A percentile compares a stretch with the other conserved stretches of the same genome.
phyloP scores from a whole-genome alignment of 2,797 vertebrate genomes.

The Cyprinodon diabolis region DNA sequence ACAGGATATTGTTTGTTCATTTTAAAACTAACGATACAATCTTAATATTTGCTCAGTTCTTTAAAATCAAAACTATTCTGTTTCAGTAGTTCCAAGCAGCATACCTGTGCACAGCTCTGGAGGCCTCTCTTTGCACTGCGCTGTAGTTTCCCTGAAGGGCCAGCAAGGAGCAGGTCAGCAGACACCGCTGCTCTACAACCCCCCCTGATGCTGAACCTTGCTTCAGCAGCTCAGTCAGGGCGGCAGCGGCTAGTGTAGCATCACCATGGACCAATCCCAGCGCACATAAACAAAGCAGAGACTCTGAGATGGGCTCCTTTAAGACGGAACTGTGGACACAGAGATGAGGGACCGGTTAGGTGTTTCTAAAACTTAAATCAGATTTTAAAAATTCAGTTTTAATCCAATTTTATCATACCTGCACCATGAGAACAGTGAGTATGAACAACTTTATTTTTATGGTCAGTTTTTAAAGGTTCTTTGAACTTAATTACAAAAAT shows the following conservation, averaged over 20 bases:
- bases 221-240: slow-evolving; percentile 91
- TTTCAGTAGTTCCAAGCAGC: background rate
- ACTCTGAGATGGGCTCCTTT: slow-evolving; percentile 89
- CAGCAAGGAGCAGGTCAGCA: slow-evolving; percentile 87
- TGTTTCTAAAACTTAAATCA: background rate
- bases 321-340: slow-evolving; percentile 84
- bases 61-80: background rate
- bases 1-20: background rate
- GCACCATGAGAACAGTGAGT: background rate
- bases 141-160: slow-evolving; percentile 87
- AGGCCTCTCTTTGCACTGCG: slow-evolving; percentile 85
- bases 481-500: background rate
- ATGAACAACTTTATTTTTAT: background rate
- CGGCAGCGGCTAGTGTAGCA: slow-evolving; percentile 88
- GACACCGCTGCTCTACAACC: slow-evolving; percentile 84
- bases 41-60: background rate
- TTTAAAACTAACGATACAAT: background rate
- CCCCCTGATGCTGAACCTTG: slow-evolving; percentile 65
- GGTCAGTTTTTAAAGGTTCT: background rate
- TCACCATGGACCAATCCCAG: slow-evolving; percentile 89
- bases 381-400: background rate
- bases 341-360: background rate
- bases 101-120: slow-evolving; percentile 92
- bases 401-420: background rate
- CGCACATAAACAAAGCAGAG: slow-evolving; percentile 90